Evolutionary conservation across 1,140 invertebrate genomes (phyloP).

Genomic region (Zophobas morio): DNA sequence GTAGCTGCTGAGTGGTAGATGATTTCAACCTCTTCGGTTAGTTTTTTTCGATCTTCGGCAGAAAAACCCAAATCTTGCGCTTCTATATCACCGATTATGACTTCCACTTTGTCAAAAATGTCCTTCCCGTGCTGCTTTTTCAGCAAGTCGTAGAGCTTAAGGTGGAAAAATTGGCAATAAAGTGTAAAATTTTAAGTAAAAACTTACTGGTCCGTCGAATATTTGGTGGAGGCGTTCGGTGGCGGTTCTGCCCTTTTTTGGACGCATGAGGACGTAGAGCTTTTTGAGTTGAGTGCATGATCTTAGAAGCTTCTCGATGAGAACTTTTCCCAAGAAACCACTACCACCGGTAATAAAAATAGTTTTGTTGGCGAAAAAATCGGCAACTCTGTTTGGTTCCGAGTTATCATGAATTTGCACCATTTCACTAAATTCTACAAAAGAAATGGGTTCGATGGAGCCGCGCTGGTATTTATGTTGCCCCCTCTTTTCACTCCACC

Average conservation of each 20-base stretch:
- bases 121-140: conserved; percentile 45
- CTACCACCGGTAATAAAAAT: conserved; percentile 73
- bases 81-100: conserved; percentile 85
- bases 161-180: not conserved
- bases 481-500: not conserved
- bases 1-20: conserved; percentile 95
- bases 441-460: not conserved
- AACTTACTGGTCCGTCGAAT: conserved; percentile 77
- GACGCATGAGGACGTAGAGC: conserved; percentile 84
- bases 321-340: conserved; percentile 82
- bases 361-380: conserved; percentile 68
- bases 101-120: conserved; percentile 73
- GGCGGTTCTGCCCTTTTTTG: conserved; percentile 84
- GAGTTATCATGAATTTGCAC: not conserved
- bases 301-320: conserved; percentile 87
- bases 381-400: conserved; percentile 50
- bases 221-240: conserved; percentile 79
- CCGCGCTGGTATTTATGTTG: not conserved
- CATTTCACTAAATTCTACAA: not conserved
- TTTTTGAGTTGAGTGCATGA: conserved; percentile 75
- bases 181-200: not conserved
- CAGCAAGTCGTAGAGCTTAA: conserved; percentile 53
- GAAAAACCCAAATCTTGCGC: conserved; percentile 82
- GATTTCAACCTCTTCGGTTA: conserved; percentile 82
- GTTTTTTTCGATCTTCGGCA: conserved; percentile 75